Base-by-base conservation (phyloP, 2,797 vertebrate species). In the Nannoperca australis region DNA sequence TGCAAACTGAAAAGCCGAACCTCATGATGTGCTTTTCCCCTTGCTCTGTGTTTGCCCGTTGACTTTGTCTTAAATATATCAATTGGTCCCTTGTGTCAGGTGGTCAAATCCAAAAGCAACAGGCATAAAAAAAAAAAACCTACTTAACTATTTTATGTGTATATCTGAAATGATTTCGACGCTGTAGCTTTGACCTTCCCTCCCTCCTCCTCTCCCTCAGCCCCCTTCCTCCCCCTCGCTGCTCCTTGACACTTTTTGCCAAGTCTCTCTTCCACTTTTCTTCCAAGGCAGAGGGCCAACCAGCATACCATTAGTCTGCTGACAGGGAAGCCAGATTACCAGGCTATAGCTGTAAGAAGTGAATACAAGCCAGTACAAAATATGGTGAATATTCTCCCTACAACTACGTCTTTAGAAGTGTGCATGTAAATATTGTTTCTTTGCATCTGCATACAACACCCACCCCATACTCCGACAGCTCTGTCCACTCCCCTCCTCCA, bases 311-410 rank as follows among this genome's bases (percentile, higher is more conserved):
- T 95, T 96, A 95, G 94, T 96, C 94, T 95, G 94, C 94, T 94
- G 93, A 92, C 94, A 95, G 94, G 94, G 87, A 93, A 94, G 92
- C 91, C 95, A 94, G 91, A 92, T 95, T 94, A 95, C 94, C 94
- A 95, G 94, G 91, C 94, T 95, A 92, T 95, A 94, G 90, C 94
- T 92, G 93, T 96, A 94, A 95, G 94, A 92, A 93, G 94, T 94
- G 89, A 95, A 94, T 95, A 94, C 95, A 95, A 95, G 95, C 91
- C 94, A 91, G 92, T 95, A 88, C 94, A 94, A 83, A 95, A 95
- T 92, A 96, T 95, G 95, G 95, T 96, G 95, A 96, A 95, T 96
- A 96, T 96, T 90, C 89, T 89, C 93, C 93, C 90, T 90, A 92
- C 91, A 89, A 93, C 90, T 94, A 88, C 91, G 89, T 93, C 79